Percentiles rank a stretch among this genome's conserved stretches.
Evolutionary conservation across 1,140 invertebrate genomes (phyloP).

Genomic region (Acromyrmex charruanus): DNA sequence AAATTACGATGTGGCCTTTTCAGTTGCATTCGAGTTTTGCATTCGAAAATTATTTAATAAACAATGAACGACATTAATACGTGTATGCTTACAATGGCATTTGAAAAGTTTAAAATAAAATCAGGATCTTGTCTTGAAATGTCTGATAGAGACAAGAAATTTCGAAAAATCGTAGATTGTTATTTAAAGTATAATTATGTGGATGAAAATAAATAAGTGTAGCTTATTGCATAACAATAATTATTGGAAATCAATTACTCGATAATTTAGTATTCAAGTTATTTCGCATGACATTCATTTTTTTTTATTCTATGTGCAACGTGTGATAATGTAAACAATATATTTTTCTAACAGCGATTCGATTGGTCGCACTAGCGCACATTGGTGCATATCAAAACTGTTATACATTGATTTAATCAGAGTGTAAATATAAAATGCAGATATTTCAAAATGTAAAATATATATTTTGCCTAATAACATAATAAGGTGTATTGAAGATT

Average conservation of each 20-base stretch:
- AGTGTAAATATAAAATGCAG: too few relatives aligned
- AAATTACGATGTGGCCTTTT: not conserved
- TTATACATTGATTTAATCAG: too few relatives aligned
- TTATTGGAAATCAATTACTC: constrained; percentile 9
- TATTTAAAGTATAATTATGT: not conserved
- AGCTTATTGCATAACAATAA: not conserved
- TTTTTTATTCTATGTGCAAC: not conserved
- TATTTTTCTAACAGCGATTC: not conserved
- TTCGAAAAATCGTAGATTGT: not conserved
- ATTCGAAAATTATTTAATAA: not conserved
- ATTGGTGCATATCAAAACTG: too few relatives aligned
- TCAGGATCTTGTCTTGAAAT: not conserved
- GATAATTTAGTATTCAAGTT: constrained; percentile 5
- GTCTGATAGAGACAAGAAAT: not conserved
- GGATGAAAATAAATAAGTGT: constrained; percentile 1
- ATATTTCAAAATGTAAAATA: too few relatives aligned
- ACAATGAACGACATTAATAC: not conserved
- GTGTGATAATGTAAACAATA: not conserved
- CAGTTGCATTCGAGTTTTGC: not conserved
- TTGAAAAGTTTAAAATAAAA: constrained; percentile 3
- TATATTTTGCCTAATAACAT: too few relatives aligned
- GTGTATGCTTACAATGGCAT: not conserved
- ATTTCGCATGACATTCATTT: not conserved
- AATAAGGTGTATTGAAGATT: too few relatives aligned
- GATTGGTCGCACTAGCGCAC: too few relatives aligned